phyloP scores from a whole-genome alignment of 2,113 vertebrate genomes.

The Pagrus major region DNA sequence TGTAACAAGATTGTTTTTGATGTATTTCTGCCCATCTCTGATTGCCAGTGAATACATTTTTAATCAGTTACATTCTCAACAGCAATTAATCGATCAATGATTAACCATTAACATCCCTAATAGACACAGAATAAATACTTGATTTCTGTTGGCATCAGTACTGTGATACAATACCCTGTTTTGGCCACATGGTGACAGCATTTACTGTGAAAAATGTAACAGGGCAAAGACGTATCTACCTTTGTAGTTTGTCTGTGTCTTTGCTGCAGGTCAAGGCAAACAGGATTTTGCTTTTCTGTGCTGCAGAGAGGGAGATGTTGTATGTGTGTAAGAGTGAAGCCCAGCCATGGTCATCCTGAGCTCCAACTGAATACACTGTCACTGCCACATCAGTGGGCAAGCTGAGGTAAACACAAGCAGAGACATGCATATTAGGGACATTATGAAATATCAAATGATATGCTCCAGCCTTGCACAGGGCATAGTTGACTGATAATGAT shows the following conservation, averaged over 20 bases:
- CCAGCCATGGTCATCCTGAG: slow-evolving; percentile 82
- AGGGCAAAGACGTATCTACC: slow-evolving; percentile 70
- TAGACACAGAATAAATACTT: neutral
- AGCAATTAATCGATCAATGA: too few species aligned
- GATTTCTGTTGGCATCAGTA: neutral
- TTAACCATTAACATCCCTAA: neutral
- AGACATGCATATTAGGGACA: slow-evolving; percentile 23
- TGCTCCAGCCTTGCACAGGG: neutral
- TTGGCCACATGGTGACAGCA: slow-evolving; percentile 61
- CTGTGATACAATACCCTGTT: neutral
- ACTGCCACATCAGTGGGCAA: slow-evolving; percentile 82
- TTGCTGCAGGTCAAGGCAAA: slow-evolving; percentile 79
- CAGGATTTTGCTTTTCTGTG: slow-evolving; percentile 82
- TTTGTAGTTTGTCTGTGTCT: slow-evolving; percentile 77
- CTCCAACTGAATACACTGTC: slow-evolving; percentile 83
- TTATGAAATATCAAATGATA: slow-evolving; percentile 9
- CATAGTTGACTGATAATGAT: slow-evolving; percentile 1
- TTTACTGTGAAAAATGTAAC: slow-evolving; percentile 2
- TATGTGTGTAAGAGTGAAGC: slow-evolving; percentile 79
- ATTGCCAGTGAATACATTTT: too few species aligned
- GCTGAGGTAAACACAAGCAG: slow-evolving; percentile 63
- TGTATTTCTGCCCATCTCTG: too few species aligned
- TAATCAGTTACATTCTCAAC: too few species aligned
- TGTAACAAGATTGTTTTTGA: too few species aligned
- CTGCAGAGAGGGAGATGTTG: slow-evolving; percentile 76